Percentiles rank a stretch among this genome's conserved stretches.
phyloP scores from a whole-genome alignment of 1,140 invertebrate genomes.

The Chionoecetes opilio region DNA sequence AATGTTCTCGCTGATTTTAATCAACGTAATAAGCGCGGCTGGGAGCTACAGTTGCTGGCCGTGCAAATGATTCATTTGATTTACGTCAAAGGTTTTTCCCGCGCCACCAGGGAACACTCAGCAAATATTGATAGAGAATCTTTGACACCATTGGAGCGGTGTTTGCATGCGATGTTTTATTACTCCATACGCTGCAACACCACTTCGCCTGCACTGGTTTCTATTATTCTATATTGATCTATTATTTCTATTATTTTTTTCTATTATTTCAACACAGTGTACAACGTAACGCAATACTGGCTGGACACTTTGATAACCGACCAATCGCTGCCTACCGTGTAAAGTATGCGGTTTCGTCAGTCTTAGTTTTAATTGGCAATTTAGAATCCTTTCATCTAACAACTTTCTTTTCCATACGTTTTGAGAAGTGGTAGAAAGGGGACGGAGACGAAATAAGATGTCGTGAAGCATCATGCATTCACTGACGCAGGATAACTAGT shows the following conservation, averaged over 20 bases:
- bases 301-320: too few relatives aligned
- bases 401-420: neutral
- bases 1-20: constrained; percentile 3
- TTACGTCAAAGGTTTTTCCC: neutral
- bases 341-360: too few relatives aligned
- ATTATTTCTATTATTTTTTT: too few relatives aligned
- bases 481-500: neutral
- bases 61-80: neutral
- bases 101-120: neutral
- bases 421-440: too few relatives aligned
- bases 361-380: neutral
- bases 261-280: too few relatives aligned
- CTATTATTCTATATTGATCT: too few relatives aligned
- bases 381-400: neutral
- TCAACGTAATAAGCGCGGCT: constrained; percentile 16
- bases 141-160: neutral
- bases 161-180: neutral
- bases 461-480: neutral
- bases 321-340: too few relatives aligned
- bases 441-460: too few relatives aligned
- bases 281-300: too few relatives aligned
- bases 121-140: constrained; percentile 5
- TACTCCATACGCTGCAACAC: neutral
- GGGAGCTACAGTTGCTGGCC: neutral
- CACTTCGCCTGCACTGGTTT: too few relatives aligned